Evolutionary conservation across 2,797 vertebrate species (phyloP).

Genomic region (Chelidonichthys spinosus): DNA sequence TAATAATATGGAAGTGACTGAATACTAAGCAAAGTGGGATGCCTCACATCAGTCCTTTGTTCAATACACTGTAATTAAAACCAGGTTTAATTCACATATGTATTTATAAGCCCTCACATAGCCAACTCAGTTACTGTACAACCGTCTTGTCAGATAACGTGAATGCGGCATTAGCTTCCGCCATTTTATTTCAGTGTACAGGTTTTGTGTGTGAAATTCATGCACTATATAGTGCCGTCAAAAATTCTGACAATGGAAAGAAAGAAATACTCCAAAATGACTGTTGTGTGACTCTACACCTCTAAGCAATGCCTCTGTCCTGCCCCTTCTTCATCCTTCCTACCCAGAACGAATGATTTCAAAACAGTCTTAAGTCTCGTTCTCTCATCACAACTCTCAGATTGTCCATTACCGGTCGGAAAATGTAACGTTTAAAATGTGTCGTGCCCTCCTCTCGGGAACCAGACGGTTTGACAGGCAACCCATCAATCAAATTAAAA

Average conservation of each 20-base stretch:
- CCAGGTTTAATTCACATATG: background rate
- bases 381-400: slow-evolving; percentile 15
- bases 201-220: background rate
- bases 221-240: background rate
- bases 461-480: slow-evolving; percentile 71
- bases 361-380: slow-evolving; percentile 22
- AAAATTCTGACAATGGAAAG: background rate
- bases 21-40: background rate
- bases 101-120: too few relatives aligned
- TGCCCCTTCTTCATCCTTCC: slow-evolving; percentile 2
- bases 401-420: slow-evolving; percentile 49
- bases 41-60: background rate
- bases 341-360: slow-evolving; percentile 1
- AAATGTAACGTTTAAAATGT: slow-evolving; percentile 69
- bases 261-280: background rate
- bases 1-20: background rate
- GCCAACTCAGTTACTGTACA: too few relatives aligned
- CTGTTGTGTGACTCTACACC: background rate
- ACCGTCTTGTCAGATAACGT: background rate
- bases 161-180: background rate
- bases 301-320: background rate
- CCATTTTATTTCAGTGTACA: background rate
- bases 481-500: slow-evolving; percentile 79
- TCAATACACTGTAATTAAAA: background rate
- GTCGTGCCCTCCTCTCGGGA: slow-evolving; percentile 35